These are phyloP conservation scores for Orientallactaga bullata DNA, from an alignment of 2,113 vertebrate species.

Conservation along the genomic window DNA sequence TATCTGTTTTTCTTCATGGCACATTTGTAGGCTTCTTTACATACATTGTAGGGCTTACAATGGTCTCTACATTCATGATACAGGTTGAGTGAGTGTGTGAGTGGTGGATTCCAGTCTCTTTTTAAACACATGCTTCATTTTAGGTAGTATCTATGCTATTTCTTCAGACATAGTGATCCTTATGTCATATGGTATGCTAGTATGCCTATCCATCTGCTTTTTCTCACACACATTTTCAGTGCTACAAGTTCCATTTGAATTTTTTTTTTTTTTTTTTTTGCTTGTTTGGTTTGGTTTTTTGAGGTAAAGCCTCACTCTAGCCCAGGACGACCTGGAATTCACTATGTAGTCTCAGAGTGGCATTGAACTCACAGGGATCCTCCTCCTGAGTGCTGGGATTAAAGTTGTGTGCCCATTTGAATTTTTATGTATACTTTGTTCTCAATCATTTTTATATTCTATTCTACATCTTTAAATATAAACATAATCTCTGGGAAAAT, in stretches of 20 bases:
- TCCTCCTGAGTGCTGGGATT: no score
- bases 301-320: no score
- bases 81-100: neutral
- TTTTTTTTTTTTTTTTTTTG: no score
- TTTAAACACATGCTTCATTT: conserved; percentile 17
- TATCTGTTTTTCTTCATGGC: neutral
- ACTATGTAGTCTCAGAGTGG: no score
- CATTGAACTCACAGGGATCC: no score
- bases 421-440: neutral
- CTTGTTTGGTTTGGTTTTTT: neutral
- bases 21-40: conserved; percentile 11
- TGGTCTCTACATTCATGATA: neutral
- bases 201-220: neutral
- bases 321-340: no score
- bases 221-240: neutral
- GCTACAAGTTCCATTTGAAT: neutral
- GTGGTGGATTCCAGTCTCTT: neutral
- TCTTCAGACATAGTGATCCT: neutral
- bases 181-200: neutral
- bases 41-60: neutral
- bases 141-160: neutral
- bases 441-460: neutral
- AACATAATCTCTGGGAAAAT: neutral
- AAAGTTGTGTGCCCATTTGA: neutral
- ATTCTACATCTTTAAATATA: neutral